These are phyloP conservation scores for Schizotus pectinicornis DNA, from an alignment of 2,888 invertebrate species.

Conservation along the genomic window DNA sequence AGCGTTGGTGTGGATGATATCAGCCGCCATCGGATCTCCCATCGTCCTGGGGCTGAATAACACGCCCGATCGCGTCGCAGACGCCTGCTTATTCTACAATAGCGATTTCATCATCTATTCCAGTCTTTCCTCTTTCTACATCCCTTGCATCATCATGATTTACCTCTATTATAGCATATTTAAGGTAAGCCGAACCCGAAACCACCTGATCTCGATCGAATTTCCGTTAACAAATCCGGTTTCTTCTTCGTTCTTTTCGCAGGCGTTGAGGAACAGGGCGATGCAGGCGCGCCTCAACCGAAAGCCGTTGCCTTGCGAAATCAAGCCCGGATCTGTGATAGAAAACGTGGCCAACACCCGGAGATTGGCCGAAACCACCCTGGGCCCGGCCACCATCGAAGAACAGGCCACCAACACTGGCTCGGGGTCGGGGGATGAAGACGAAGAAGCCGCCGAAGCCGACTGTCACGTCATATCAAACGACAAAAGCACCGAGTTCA, in stretches of 20 bases:
- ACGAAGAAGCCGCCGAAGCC: conserved; percentile 70
- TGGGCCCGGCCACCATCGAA: conserved; percentile 69
- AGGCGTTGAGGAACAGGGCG: conserved; percentile 87
- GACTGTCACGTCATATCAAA: conserved; percentile 88
- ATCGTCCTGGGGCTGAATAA: conserved; percentile 96
- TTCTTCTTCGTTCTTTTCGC: conserved; percentile 37
- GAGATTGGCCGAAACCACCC: conserved; percentile 80
- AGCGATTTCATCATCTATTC: conserved; percentile 98
- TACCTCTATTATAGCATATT: conserved; percentile 97
- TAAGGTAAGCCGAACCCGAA: conserved; percentile 71
- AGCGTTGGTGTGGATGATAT: conserved; percentile 93
- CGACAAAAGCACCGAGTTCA: conserved; percentile 89
- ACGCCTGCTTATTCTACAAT: conserved; percentile 95
- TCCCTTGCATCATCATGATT: conserved; percentile 98
- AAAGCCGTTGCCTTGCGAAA: conserved; percentile 77
- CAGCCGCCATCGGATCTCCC: conserved; percentile 93
- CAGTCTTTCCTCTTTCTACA: conserved; percentile 97
- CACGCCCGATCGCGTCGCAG: conserved; percentile 81
- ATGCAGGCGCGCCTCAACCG: conserved; percentile 82
- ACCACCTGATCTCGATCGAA: conserved; percentile 6
- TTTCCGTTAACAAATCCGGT: background rate
- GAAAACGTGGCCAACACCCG: conserved; percentile 87
- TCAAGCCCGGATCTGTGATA: conserved; percentile 81
- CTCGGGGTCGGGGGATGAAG: conserved; percentile 88
- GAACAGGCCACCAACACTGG: conserved; percentile 90